A percentile compares a stretch with the other conserved stretches of the same genome.
These are phyloP conservation scores for Puma concolor DNA, from an alignment of 2,113 vertebrate genomes.

Conservation along the genomic window DNA sequence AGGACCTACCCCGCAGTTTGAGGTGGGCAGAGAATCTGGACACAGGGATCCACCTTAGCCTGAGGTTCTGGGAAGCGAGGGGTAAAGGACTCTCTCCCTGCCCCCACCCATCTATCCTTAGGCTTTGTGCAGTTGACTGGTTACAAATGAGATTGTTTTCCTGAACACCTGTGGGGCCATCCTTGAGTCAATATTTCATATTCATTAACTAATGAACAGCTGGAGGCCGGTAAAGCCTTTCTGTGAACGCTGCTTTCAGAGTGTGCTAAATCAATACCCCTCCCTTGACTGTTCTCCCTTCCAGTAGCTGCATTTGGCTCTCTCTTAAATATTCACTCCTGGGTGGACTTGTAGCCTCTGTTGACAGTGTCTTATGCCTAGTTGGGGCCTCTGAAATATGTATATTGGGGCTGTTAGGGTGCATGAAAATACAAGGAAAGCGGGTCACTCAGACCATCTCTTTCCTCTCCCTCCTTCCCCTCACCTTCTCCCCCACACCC, in stretches of 20 bases:
- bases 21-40: background rate
- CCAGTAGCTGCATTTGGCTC: background rate
- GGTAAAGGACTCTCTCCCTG: background rate
- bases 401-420: background rate
- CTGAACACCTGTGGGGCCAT: background rate
- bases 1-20: background rate
- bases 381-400: background rate
- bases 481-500: too few species aligned
- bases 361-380: background rate
- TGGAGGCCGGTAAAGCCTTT: slow-evolving; percentile 32
- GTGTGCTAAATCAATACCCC: slow-evolving; percentile 12
- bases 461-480: background rate
- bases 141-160: slow-evolving; percentile 46
- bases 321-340: background rate
- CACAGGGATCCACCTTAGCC: background rate
- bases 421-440: background rate
- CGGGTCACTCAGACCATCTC: background rate
- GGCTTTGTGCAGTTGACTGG: background rate
- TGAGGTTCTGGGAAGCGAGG: background rate
- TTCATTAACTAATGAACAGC: slow-evolving; percentile 78
- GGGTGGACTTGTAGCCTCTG: background rate
- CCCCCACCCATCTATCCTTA: background rate
- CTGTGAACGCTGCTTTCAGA: background rate
- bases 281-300: background rate
- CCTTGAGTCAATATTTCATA: slow-evolving; percentile 67